Evolutionary conservation across 2,797 vertebrate genomes (phyloP), one percentile per base, ranked within the genome.

Genomic region (Cuculus canorus): DNA sequence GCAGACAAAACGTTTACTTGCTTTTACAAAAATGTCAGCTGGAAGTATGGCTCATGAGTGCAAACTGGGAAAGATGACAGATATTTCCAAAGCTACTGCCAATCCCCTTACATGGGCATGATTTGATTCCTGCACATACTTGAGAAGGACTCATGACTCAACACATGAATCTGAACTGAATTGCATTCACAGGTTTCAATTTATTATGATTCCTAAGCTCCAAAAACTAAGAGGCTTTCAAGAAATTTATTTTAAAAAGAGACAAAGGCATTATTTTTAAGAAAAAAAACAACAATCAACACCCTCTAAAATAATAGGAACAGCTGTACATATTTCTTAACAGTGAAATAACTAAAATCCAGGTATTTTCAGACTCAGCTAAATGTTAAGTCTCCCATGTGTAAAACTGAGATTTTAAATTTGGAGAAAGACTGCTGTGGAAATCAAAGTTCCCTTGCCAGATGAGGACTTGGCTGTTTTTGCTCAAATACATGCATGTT

Each of bases 61-160:
- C 27, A 47, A 75, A 78, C 30, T 32, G 53, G 33, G 61, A 64
- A 78, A 69, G 66, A 81, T 33, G 11, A 30, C 50, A 75, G 79
- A 63, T 91, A 57, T 93, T 96, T 93, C 91, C 87, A 86, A 70
- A 91, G 76, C 65, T 86, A 24, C 33, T 92, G 91, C 91, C 91
- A 91, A 63, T 63, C 72, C 39, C 63, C 76, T 93, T 91, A 78
- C 66, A 71, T 56, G 87, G 95, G 57, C 8, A 33, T 17, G 43
- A 60, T 86, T 61, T 82, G 76, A 81, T 24, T 90, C 45, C 65
- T 41, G 66, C 57, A 37, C 22, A 3, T 48, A 64, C 28, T 56
- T 0, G 16, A 72, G 71, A 90, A 48, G 18, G 64, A 81, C 48
- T 30, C 4, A 0, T 79, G 92, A 92, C 76, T 94, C 72, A 92